Conservation (phyloP, 2,113 vertebrate genomes). For the Blennius ocellaris region DNA sequence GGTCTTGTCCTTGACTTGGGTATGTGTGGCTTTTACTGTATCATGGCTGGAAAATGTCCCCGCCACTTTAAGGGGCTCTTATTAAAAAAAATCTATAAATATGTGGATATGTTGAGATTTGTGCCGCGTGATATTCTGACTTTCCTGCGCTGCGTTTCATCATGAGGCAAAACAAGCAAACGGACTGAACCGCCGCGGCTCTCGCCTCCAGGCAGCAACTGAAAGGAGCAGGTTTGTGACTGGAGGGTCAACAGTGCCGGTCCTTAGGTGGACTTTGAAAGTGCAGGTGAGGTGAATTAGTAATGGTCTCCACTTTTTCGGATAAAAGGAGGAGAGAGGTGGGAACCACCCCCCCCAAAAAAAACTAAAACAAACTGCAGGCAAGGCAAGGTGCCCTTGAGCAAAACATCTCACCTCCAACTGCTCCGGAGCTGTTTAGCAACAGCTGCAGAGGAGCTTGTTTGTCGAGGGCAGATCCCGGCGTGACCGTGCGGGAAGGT, state of each 20-base stretch:
- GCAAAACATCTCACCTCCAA: conserved; percentile 56
- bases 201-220: conserved; percentile 16
- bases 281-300: conserved; percentile 18
- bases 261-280: conserved; percentile 1
- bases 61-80: no score
- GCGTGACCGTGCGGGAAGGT: conserved; percentile 44
- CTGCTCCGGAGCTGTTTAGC: conserved; percentile 38
- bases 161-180: not conserved
- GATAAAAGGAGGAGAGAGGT: conserved; percentile 10
- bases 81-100: no score
- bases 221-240: conserved; percentile 23
- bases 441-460: conserved; percentile 33
- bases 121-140: not conserved
- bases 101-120: no score
- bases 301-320: conserved; percentile 12
- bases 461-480: conserved; percentile 46
- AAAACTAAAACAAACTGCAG: not conserved
- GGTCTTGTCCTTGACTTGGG: no score
- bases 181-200: not conserved
- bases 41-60: no score
- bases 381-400: conserved; percentile 65
- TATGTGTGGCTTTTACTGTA: no score
- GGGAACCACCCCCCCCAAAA: no score
- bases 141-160: not conserved
- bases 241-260: conserved; percentile 22